Base-by-base conservation (phyloP, 2,113 vertebrate species). In the Rafetus swinhoei region DNA sequence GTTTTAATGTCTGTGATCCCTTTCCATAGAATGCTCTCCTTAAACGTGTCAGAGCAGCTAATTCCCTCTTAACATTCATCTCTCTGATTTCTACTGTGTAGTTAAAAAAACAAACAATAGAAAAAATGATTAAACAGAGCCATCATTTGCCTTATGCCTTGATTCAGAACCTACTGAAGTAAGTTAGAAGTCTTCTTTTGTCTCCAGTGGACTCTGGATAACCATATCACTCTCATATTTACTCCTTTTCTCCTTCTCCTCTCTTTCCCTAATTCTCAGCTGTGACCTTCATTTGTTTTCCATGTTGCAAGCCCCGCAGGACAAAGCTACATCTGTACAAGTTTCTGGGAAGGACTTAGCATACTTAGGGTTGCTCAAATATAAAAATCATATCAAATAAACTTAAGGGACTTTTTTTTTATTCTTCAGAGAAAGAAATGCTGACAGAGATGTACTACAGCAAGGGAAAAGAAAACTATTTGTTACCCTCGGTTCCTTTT, bases 381-480 rank as follows among this genome's bases (percentile, higher is more conserved):
- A 60, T 0, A 1, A n/a, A 81, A 90, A 91, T 77, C 39, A 50
- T 77, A 27, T 77, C 85, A 92, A 65, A 35, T 54, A 57, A 35
- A 39, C 29, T 14, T 16, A 39, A 89, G 91, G n/a, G 7, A 8
- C 1, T 7, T 56, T 53, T 5, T 5, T 74, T 2, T 59, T 79
- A 8, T 0, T 0, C 12, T 92, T 82, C 85, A 89, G 65, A 90
- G 74, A 82, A 24, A 2, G 1, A 86, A 0, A 2, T 52, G 65
- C 50, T 72, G 84, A 65, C 55, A 93, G 89, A 19, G 32, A 89
- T 53, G 55, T 22, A 24, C 11, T 54, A 18, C 56, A 90, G 81
- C 95, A 19, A 50, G 24, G 3, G 4, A 56, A 5, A 69, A 50
- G 62, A 82, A 7, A 24, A 9, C 13, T 18, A 86, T 57, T 2